A percentile compares a stretch with the other conserved stretches of the same genome.
These are phyloP conservation scores for Nebria salina DNA, from an alignment of 2,888 invertebrate genomes.

Conservation along the genomic window DNA sequence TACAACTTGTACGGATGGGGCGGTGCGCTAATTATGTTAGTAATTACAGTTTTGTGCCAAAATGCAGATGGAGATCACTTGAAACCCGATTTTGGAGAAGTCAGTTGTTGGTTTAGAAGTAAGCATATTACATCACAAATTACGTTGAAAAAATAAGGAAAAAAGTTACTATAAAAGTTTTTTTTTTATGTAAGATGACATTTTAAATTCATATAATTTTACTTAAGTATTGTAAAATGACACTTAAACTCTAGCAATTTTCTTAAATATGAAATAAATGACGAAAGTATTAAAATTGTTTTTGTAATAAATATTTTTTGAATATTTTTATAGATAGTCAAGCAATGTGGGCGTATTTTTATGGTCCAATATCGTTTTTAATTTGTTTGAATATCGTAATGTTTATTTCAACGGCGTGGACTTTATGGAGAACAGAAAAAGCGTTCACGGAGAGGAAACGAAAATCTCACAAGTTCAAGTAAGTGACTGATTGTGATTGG, in stretches of 20 bases:
- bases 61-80: constrained; percentile 65
- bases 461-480: constrained; percentile 70
- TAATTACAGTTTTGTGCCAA: constrained; percentile 66
- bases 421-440: constrained; percentile 67
- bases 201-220: not conserved
- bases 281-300: constrained; percentile 41
- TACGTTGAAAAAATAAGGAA: too few species aligned
- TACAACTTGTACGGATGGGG: constrained; percentile 73
- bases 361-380: constrained; percentile 72
- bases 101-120: constrained; percentile 75
- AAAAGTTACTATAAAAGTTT: too few species aligned
- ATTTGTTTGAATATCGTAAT: constrained; percentile 68
- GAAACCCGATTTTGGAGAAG: constrained; percentile 69
- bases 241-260: not conserved
- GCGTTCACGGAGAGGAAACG: constrained; percentile 65
- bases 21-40: constrained; percentile 65
- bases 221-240: constrained; percentile 15
- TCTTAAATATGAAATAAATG: constrained; percentile 7
- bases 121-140: constrained; percentile 50
- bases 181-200: too few species aligned
- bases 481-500: constrained; percentile 48
- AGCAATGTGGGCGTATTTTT: constrained; percentile 73
- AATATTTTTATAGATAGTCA: constrained; percentile 62
- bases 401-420: constrained; percentile 68
- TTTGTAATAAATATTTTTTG: not conserved